Percentiles rank a stretch among this genome's conserved stretches.
phyloP scores from a whole-genome alignment of 1,140 invertebrate genomes.

The Coelopa frigida region DNA sequence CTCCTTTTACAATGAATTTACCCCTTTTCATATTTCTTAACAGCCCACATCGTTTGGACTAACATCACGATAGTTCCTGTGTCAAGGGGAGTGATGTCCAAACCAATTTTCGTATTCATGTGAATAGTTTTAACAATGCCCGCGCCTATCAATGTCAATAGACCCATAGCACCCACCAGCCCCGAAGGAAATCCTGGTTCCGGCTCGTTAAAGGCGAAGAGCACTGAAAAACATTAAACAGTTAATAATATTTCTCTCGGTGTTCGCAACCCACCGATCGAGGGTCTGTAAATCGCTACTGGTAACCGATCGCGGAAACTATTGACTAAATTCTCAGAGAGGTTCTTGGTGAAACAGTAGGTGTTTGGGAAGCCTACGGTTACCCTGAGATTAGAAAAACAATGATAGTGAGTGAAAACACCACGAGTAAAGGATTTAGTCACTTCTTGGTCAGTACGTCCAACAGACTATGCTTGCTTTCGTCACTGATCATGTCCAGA shows the following conservation, averaged over 20 bases:
- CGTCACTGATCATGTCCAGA: conserved; percentile 24
- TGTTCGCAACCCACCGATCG: conserved; percentile 59
- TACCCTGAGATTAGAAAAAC: conserved; percentile 43
- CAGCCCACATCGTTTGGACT: too few relatives aligned
- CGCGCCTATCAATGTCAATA: conserved; percentile 29
- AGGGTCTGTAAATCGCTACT: conserved; percentile 78
- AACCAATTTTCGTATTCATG: conserved; percentile 10
- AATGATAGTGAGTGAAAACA: too few relatives aligned
- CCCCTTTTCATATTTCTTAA: too few relatives aligned
- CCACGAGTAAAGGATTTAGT: not conserved
- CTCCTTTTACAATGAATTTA: too few relatives aligned
- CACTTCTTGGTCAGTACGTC: conserved; percentile 32
- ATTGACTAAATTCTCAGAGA: conserved; percentile 69
- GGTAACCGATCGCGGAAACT: conserved; percentile 66
- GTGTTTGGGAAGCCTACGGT: conserved; percentile 72
- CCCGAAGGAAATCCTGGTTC: conserved; percentile 30
- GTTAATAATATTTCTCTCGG: not conserved
- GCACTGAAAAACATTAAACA: conserved; percentile 15
- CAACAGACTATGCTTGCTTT: conserved; percentile 20
- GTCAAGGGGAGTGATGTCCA: conserved; percentile 36
- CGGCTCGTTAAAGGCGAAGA: conserved; percentile 26
- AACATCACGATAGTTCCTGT: conserved; percentile 23
- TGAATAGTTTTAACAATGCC: conserved; percentile 34
- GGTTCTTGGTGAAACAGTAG: conserved; percentile 76
- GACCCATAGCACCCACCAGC: conserved; percentile 33